Conservation (phyloP, 1,140 invertebrate genomes). For the Chelonus insularis region DNA sequence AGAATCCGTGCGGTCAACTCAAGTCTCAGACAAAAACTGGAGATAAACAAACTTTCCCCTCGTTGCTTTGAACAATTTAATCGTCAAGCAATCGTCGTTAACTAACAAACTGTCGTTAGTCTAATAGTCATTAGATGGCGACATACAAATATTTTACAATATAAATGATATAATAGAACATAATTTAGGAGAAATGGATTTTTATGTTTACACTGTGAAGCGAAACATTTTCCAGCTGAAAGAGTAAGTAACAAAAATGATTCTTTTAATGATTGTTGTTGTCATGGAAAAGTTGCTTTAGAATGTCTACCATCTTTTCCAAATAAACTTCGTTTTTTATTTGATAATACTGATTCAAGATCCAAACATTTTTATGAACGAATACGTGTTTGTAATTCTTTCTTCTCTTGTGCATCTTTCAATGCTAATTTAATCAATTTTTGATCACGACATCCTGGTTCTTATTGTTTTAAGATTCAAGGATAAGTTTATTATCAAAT, state of each 20-base stretch:
- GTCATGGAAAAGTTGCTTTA: conserved; percentile 26
- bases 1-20: no score
- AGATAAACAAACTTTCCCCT: no score
- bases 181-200: conserved; percentile 20
- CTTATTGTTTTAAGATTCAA: no score
- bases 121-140: no score
- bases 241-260: conserved; percentile 18
- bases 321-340: conserved; percentile 11
- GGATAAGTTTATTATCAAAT: no score
- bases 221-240: conserved; percentile 26
- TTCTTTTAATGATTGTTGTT: no score
- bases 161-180: no score
- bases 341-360: conserved; percentile 18
- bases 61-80: no score
- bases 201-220: conserved; percentile 16
- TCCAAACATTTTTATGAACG: conserved; percentile 24
- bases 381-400: conserved; percentile 23
- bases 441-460: conserved; percentile 8
- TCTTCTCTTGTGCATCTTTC: conserved; percentile 28
- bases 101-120: no score
- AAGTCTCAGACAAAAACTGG: no score
- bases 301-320: conserved; percentile 22
- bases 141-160: no score
- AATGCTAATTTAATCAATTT: conserved; percentile 30
- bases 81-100: no score